These are phyloP conservation scores for Chiloscyllium plagiosum DNA, from an alignment of 2,113 vertebrate genomes.

Conservation along the genomic window DNA sequence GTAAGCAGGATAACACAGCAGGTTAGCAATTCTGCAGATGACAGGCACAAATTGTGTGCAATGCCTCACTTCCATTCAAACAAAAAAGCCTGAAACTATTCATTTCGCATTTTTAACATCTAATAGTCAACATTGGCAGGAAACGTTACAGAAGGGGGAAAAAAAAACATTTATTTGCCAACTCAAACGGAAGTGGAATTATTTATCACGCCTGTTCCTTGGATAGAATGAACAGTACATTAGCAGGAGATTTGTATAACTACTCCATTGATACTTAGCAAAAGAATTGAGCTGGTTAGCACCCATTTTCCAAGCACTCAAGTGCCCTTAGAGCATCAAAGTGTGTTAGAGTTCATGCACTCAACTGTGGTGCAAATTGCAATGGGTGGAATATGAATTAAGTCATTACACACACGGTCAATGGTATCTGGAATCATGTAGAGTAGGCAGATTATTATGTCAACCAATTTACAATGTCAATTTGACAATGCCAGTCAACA, in stretches of 20 bases:
- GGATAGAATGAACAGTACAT: background rate
- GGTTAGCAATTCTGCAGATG: background rate
- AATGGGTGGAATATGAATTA: background rate
- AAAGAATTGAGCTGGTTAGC: background rate
- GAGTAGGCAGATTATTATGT: too few relatives aligned
- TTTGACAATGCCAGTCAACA: too few relatives aligned
- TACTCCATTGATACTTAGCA: background rate
- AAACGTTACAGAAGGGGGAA: background rate
- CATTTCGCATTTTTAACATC: background rate
- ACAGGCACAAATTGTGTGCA: background rate
- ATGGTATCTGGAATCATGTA: too few relatives aligned
- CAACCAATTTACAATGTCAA: too few relatives aligned
- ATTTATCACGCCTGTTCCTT: background rate
- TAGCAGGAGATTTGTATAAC: background rate
- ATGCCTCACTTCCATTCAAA: background rate
- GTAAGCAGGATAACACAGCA: slow-evolving; percentile 16
- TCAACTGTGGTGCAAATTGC: background rate
- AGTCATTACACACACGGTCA: background rate
- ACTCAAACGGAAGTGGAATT: background rate
- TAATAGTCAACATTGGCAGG: background rate
- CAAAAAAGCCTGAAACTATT: background rate
- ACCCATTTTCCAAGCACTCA: background rate
- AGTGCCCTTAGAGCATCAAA: background rate
- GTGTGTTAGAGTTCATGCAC: background rate
- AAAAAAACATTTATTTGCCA: background rate